Percentiles rank a stretch among this genome's conserved stretches.
These are phyloP conservation scores for Catharus minimus DNA, from an alignment of 2,113 vertebrate species.

Conservation along the genomic window DNA sequence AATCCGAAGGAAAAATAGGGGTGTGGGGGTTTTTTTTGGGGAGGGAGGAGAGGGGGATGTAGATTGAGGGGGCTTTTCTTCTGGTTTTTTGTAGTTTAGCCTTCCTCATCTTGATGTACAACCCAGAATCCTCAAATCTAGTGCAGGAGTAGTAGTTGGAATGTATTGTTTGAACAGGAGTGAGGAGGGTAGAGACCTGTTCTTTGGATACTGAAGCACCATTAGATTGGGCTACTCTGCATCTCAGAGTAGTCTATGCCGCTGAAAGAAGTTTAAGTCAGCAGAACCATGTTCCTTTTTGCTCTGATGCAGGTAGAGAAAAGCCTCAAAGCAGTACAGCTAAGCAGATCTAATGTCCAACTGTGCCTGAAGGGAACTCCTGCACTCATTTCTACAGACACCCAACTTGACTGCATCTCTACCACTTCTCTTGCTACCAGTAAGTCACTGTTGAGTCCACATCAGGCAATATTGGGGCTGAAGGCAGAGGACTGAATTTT, in stretches of 20 bases:
- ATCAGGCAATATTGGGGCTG: not conserved
- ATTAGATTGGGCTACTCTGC: not conserved
- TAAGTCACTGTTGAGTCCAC: not conserved
- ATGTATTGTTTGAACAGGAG: not conserved
- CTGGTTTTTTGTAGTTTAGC: not conserved
- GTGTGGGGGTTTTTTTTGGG: too few relatives aligned
- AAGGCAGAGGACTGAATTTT: not conserved
- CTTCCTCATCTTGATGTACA: not conserved
- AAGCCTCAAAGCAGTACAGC: not conserved
- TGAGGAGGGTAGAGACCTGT: too few relatives aligned
- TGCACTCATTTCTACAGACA: not conserved
- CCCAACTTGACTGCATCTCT: not conserved
- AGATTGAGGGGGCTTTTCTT: accelerated
- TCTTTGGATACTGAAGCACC: not conserved
- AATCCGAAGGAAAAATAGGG: not conserved
- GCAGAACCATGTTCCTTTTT: not conserved
- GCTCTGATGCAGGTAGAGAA: not conserved
- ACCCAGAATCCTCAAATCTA: not conserved
- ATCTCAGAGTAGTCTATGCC: not conserved
- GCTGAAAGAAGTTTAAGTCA: not conserved
- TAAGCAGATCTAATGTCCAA: not conserved
- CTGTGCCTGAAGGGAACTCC: not conserved
- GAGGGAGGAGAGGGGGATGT: not conserved
- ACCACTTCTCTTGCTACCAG: not conserved
- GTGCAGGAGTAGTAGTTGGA: not conserved